Conservation (phyloP, 2,797 vertebrate genomes). For the Molossus molossus region DNA sequence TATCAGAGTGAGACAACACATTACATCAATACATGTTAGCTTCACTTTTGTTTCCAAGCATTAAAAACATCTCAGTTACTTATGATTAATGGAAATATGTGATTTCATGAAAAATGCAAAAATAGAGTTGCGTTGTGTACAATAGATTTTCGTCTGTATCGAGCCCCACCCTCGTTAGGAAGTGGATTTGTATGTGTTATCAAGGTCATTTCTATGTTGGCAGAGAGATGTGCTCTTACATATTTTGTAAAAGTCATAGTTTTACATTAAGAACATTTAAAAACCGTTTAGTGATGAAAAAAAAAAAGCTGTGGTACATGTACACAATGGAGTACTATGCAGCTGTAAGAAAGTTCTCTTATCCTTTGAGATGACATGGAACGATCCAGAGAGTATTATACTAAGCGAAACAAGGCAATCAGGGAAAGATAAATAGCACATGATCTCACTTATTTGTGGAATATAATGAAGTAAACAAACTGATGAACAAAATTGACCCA, state of each 20-base stretch:
- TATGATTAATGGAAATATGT: background rate
- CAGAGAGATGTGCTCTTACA: background rate
- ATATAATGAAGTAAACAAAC: too few species aligned
- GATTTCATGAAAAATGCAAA: slow-evolving; percentile 20
- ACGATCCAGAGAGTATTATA: too few species aligned
- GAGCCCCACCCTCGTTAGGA: background rate
- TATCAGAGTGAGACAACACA: background rate
- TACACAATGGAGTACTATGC: too few species aligned
- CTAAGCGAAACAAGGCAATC: too few species aligned
- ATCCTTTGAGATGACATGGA: too few species aligned
- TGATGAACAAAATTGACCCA: too few species aligned
- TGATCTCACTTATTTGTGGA: too few species aligned
- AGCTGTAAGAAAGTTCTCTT: too few species aligned
- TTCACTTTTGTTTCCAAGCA: background rate
- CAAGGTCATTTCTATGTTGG: background rate
- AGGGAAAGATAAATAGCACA: too few species aligned
- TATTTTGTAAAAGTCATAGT: background rate
- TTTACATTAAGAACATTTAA: slow-evolving; percentile 8
- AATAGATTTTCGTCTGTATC: background rate
- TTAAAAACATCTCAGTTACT: background rate
- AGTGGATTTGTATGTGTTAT: background rate
- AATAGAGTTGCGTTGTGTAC: background rate
- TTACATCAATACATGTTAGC: background rate
- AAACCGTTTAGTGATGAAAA: background rate
- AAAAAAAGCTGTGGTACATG: too few species aligned